Percentiles rank a stretch among this genome's conserved stretches.
These are phyloP conservation scores for Lophius americanus DNA, from an alignment of 2,797 vertebrate species.

Conservation along the genomic window DNA sequence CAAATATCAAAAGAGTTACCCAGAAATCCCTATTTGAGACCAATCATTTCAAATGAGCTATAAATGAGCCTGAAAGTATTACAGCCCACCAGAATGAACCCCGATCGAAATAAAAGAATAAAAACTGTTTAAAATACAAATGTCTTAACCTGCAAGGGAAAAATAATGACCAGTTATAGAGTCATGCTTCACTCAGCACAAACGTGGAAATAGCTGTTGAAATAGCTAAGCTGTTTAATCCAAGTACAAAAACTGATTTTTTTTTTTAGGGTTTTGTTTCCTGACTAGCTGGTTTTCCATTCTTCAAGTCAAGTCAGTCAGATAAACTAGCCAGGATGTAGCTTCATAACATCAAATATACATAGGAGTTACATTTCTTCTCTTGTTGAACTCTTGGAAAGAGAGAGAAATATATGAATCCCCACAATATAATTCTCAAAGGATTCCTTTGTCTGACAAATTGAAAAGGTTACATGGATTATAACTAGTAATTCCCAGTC, in stretches of 20 bases:
- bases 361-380: background rate
- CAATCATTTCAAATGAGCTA: too few relatives aligned
- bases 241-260: too few relatives aligned
- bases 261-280: too few relatives aligned
- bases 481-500: background rate
- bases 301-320: background rate
- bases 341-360: background rate
- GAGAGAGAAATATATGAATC: background rate
- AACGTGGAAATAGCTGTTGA: background rate
- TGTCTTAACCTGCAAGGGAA: too few relatives aligned
- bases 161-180: too few relatives aligned
- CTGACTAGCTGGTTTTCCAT: background rate
- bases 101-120: too few relatives aligned
- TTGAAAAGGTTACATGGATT: background rate
- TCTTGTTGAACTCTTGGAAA: background rate
- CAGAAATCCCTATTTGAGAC: too few relatives aligned
- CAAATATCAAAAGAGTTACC: too few relatives aligned
- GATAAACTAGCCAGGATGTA: background rate
- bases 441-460: background rate
- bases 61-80: too few relatives aligned
- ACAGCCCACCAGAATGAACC: too few relatives aligned
- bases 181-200: background rate
- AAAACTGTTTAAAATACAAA: too few relatives aligned
- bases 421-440: slow-evolving; percentile 2
- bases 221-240: background rate